Evolutionary conservation across 2,797 vertebrate species (phyloP).

Genomic region (Chaetodon trifasciatus): DNA sequence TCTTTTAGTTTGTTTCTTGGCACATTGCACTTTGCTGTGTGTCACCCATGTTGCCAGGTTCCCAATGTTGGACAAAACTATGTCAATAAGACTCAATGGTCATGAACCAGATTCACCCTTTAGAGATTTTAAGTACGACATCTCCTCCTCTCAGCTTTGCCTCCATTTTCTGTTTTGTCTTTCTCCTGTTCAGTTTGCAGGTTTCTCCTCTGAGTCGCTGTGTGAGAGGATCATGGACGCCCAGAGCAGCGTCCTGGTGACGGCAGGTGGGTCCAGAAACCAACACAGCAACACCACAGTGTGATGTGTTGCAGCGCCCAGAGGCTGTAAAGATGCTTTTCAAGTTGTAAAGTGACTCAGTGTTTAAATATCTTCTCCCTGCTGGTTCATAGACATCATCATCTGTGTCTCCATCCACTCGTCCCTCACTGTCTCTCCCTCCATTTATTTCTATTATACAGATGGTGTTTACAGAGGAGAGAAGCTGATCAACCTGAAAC

Average conservation of each 20-base stretch:
- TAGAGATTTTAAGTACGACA: not conserved
- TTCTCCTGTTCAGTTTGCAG: constrained; percentile 84
- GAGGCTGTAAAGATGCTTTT: constrained; percentile 9
- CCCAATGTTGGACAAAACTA: not conserved
- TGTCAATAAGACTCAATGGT: not conserved
- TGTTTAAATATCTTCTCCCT: constrained; percentile 20
- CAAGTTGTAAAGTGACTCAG: constrained; percentile 31
- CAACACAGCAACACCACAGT: constrained; percentile 19
- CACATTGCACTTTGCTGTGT: not conserved
- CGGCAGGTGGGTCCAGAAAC: constrained; percentile 80
- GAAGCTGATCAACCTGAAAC: constrained; percentile 88
- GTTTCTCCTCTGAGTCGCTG: constrained; percentile 87
- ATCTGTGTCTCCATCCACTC: constrained; percentile 1
- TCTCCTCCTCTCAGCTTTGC: not conserved
- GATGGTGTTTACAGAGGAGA: constrained; percentile 88
- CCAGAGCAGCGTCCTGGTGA: constrained; percentile 84
- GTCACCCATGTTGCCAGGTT: not conserved
- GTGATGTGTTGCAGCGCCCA: not conserved
- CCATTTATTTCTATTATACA: constrained; percentile 46
- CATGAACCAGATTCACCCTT: not conserved
- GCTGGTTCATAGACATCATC: constrained; percentile 18
- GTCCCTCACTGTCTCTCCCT: not conserved
- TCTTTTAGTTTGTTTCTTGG: not conserved
- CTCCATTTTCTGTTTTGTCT: not conserved
- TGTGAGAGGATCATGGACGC: constrained; percentile 86